Evolutionary conservation across 2,113 vertebrate genomes (phyloP), one percentile per base, ranked within the genome.

Genomic region (Odobenus rosmarus): DNA sequence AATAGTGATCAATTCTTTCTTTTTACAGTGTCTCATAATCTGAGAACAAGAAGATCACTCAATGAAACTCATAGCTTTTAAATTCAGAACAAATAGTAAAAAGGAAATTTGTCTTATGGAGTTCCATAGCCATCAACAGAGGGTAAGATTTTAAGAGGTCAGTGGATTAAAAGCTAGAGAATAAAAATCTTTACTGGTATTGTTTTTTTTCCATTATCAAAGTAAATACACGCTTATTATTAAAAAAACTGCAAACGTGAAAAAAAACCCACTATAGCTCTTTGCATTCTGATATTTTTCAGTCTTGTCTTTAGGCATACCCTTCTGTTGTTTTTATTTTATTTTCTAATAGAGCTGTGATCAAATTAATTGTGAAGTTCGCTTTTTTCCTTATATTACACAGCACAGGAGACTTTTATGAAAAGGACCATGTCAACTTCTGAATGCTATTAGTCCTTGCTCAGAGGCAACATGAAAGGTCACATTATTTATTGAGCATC

Each of bases 1-100:
- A 88, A 88, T 85, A 86, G 51, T 74, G 93, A 96, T 96, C 62
- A 95, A 59, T 93, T 88, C 55, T 64, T 93, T 93, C 31, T 84
- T 95, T 96, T 97, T 95, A 97, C 21, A 84, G 21, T 87, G 53
- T 93, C 42, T 95, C 93, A 92, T 92, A 92, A 95, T 96, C 46
- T 88, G 89, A 96, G 95, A 96, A 95, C 42, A 83, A 93, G 95
- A 97, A 81, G 77, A 96, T 90, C 88, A 84, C 42, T 93, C 51
- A 76, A 80, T 95, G 67, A 96, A 92, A 94, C 74, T 71, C 57
- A 96, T 1, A 55, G 86, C 69, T 93, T 96, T 98, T 76, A 95
- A 91, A 90, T 95, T 96, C 86, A 94, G 96, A 96, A 96, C 83
- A 97, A 93, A 97, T 42, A 98, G 61, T 88, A 90, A 93, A 97